Conservation (phyloP, 2,888 invertebrate genomes). For the Plutella xylostella region DNA sequence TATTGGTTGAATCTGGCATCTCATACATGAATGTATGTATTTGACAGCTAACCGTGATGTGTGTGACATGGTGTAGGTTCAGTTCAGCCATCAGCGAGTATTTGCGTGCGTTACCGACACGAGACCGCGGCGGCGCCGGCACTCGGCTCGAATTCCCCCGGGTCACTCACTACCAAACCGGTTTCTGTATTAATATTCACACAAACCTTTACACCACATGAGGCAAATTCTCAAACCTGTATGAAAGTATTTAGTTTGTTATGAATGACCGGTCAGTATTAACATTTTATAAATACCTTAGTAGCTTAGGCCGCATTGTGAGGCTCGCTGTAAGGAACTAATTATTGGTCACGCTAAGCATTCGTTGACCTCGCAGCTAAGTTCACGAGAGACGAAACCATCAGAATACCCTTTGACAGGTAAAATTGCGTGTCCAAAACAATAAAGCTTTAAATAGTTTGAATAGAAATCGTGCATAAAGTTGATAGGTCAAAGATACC, state of each 20-base stretch:
- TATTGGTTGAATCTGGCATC: no score
- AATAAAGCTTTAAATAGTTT: not conserved
- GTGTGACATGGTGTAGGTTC: no score
- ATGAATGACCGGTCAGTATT: not conserved
- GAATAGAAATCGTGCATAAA: no score
- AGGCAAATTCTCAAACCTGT: not conserved
- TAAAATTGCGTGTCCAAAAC: not conserved
- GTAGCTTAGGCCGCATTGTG: not conserved
- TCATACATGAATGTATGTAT: no score
- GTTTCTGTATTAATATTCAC: constrained; percentile 27
- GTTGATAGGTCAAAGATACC: not conserved
- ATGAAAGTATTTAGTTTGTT: not conserved
- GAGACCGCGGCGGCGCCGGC: not conserved
- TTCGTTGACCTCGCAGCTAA: not conserved
- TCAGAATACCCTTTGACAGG: not conserved
- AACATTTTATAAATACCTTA: not conserved
- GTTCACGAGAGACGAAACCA: not conserved
- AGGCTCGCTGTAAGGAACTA: not conserved
- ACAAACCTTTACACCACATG: not conserved
- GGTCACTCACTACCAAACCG: constrained; percentile 44
- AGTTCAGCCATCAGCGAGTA: no score
- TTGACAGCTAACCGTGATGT: no score
- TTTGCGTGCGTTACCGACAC: constrained; percentile 28
- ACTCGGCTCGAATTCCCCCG: constrained; percentile 37
- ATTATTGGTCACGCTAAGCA: not conserved